Evolutionary conservation across 1,140 invertebrate genomes (phyloP), one percentile per base, ranked within the genome.

Genomic region (Caerostris extrusa): DNA sequence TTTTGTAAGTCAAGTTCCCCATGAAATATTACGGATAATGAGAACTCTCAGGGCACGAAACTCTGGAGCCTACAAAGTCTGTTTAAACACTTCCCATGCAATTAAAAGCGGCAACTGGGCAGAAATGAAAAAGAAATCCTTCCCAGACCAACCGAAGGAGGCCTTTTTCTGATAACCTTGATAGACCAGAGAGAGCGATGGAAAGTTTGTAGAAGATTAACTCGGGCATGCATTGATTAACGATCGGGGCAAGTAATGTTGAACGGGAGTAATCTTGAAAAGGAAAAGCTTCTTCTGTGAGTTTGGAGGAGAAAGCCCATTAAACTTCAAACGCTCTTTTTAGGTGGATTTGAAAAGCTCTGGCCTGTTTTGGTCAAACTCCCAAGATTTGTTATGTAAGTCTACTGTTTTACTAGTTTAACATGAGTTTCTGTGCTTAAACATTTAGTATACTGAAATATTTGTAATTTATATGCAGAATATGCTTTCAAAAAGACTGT

Each of bases 181-280:
- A 34, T 34, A 34, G 34, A 34, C 34, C 34, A 34, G 8, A 77
- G 50, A 77, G 34, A 77, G 61, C n/a, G 50, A 50, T 50, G 71
- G 7, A 34, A 53, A 4, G 19, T 50, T 34, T n/a, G n/a, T 12
- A 77, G 5, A 19, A 77, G 34, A 10, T 77, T 50, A 77, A 77
- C 71, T 77, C 71, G 71, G 3, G 71, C 71, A 34, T 77, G 71
- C 71, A 77, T 77, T 77, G 71, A 77, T 77, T 77, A 77, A 53
- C 71, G 71, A 77, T 50, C 71, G 50, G 7, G 19, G 3, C 0
- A 67, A 67, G 10, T 67, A 67, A n/a, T 67, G 61, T 67, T 67
- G 61, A 77, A 77, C 71, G 71, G 53, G 71, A 50, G 34, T 77
- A 77, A 77, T 50, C 34, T 77, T 12, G 50, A 12, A 53, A 77